Percentiles rank a stretch among this genome's conserved stretches.
phyloP scores from a whole-genome alignment of 2,113 vertebrate genomes.

The Phyllostomus discolor region DNA sequence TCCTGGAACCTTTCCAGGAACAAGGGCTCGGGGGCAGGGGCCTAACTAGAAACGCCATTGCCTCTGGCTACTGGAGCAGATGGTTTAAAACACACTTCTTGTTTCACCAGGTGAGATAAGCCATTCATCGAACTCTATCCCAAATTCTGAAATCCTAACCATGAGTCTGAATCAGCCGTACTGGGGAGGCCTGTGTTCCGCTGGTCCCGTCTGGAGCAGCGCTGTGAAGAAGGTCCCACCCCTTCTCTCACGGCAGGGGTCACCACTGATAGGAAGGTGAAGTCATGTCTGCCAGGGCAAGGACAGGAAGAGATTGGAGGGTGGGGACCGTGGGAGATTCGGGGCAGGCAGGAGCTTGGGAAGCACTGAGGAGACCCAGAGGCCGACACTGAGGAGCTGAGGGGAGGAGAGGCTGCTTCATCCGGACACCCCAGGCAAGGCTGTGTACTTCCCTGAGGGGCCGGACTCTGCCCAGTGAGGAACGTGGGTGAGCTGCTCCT shows the following conservation, averaged over 20 bases:
- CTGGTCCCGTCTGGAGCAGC: neutral
- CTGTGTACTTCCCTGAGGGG: neutral
- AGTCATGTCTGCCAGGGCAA: neutral
- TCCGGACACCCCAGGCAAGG: neutral
- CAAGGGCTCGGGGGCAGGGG: neutral
- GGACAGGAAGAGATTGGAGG: conserved; percentile 4
- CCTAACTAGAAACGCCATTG: neutral
- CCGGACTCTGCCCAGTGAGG: neutral
- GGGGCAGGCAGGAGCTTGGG: neutral
- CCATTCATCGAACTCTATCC: neutral
- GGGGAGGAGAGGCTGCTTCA: neutral
- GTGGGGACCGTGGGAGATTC: neutral
- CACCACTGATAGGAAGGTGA: neutral
- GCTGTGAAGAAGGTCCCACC: neutral
- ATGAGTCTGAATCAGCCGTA: neutral
- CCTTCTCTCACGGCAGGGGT: neutral
- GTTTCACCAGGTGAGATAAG: neutral
- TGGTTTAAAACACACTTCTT: neutral
- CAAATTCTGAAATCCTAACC: neutral
- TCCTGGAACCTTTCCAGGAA: neutral
- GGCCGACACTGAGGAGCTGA: neutral
- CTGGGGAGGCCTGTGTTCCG: neutral
- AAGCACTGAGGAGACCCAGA: neutral
- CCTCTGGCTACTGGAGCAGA: neutral
- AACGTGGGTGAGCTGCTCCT: too few relatives aligned